phyloP scores from a whole-genome alignment of 1,140 invertebrate genomes.

The Dreissena rostriformis region DNA sequence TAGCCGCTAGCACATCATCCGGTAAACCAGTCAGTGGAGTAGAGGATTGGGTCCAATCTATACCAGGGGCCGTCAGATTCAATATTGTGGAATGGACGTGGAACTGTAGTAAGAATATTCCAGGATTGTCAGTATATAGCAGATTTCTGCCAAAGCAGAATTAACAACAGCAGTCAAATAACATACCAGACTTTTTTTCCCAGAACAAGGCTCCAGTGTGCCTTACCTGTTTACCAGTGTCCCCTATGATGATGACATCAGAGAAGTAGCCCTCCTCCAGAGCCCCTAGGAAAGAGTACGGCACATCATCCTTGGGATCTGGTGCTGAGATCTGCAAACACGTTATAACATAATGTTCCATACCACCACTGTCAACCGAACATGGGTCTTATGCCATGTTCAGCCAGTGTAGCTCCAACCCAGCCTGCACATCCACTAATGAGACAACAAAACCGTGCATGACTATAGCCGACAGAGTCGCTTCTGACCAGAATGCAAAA shows the following conservation, averaged over 20 bases:
- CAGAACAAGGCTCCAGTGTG: too few species aligned
- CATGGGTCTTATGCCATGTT: too few species aligned
- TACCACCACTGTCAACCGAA: too few species aligned
- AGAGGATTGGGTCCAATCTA: constrained; percentile 82
- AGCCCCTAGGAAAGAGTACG: constrained; percentile 85
- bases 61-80: constrained; percentile 83
- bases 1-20: constrained; percentile 84
- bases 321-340: constrained; percentile 71
- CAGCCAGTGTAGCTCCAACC: neutral
- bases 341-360: neutral
- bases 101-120: constrained; percentile 80
- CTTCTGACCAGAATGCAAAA: too few species aligned
- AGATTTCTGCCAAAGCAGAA: too few species aligned
- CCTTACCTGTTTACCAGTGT: constrained; percentile 83
- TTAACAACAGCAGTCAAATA: too few species aligned
- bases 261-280: constrained; percentile 86
- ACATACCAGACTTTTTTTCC: too few species aligned
- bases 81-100: constrained; percentile 85
- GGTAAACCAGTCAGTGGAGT: constrained; percentile 82
- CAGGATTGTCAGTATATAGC: too few species aligned
- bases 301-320: constrained; percentile 79
- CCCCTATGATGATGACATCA: constrained; percentile 84
- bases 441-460: too few species aligned
- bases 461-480: too few species aligned
- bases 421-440: too few species aligned